Base-by-base conservation (phyloP, 2,888 invertebrate genomes). In the Machimus rusticus region DNA sequence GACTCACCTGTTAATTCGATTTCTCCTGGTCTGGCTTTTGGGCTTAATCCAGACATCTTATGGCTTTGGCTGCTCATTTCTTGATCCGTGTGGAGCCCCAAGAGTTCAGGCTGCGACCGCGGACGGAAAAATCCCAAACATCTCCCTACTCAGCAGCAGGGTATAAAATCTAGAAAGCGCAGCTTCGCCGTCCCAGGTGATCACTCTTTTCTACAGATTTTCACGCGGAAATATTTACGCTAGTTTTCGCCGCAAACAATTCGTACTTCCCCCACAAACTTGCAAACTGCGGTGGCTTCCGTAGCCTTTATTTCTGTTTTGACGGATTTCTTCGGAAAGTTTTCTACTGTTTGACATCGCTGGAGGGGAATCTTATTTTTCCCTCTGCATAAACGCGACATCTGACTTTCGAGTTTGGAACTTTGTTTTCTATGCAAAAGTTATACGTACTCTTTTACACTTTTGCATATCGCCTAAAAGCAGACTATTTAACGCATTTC, bases 1-100 rank as follows among this genome's bases (percentile, higher is more conserved):
- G 39, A 86, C 87, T 89, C 90, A 94, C 94, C 94, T 89, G 94
- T 94, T 90, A 95, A 93, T 91, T 94, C 94, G 91, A 95, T 94
- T 90, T 95, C 94, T 88, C 95, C 94, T 55, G 94, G 93, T 87
- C 94, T 92, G 87, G 93, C 91, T 91, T 93, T 93, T 79, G 93
- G 91, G 90, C 92, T 93, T 91, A 93, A 93, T 89, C 92, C 93
- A 28, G 93, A 92, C 94, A 95, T 94, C 89, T 91, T 92, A 89
- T 92, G 92, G 89, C 92, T 91, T 90, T 92, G 92, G 87, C 92
- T 93, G 90, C 92, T 93, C 93, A 93, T 93, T 87, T 89, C 89
- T 77, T n/a, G 37, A 23, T 1, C 9, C 23, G 34, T 57, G 31
- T 66, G 19, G 46, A 55, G 37, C 34, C 51, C n/a, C 14, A 12